Conservation (phyloP, 2,888 invertebrate genomes). For the Pterostichus madidus region DNA sequence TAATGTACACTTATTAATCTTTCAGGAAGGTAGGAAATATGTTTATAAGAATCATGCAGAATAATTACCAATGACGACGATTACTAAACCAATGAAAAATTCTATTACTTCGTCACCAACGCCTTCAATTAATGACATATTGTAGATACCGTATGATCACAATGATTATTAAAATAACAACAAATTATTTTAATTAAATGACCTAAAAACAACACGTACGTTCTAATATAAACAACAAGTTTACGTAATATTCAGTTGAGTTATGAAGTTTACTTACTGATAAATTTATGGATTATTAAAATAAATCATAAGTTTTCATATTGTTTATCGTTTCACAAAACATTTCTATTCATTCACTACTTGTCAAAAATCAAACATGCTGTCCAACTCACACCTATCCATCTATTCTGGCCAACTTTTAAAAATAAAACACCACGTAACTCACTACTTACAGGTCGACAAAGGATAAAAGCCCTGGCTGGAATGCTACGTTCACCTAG, state of each 20-base stretch:
- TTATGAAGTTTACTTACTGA: slow-evolving; percentile 8
- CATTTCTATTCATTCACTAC: slow-evolving; percentile 33
- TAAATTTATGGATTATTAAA: slow-evolving; percentile 29
- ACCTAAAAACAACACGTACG: slow-evolving; percentile 58
- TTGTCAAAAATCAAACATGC: slow-evolving; percentile 60
- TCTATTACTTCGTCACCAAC: slow-evolving; percentile 91
- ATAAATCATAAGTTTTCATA: slow-evolving; percentile 38
- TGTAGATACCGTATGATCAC: slow-evolving; percentile 7
- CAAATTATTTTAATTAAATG: slow-evolving; percentile 39
- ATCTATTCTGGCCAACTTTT: slow-evolving; percentile 23
- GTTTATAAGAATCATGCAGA: neutral
- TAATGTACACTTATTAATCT: neutral
- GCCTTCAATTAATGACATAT: slow-evolving; percentile 89
- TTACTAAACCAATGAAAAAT: slow-evolving; percentile 82
- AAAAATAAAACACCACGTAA: slow-evolving; percentile 15
- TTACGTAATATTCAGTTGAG: neutral
- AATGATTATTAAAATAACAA: slow-evolving; percentile 21
- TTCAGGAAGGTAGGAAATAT: neutral
- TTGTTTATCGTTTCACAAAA: slow-evolving; percentile 59
- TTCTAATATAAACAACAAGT: neutral
- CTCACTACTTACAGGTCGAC: neutral
- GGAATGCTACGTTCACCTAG: too few species aligned
- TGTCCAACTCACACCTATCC: slow-evolving; percentile 44
- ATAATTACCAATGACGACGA: slow-evolving; percentile 76
- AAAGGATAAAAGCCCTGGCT: too few species aligned